Evolutionary conservation across 1,140 invertebrate species (phyloP).

Genomic region (Nomia melanderi): DNA sequence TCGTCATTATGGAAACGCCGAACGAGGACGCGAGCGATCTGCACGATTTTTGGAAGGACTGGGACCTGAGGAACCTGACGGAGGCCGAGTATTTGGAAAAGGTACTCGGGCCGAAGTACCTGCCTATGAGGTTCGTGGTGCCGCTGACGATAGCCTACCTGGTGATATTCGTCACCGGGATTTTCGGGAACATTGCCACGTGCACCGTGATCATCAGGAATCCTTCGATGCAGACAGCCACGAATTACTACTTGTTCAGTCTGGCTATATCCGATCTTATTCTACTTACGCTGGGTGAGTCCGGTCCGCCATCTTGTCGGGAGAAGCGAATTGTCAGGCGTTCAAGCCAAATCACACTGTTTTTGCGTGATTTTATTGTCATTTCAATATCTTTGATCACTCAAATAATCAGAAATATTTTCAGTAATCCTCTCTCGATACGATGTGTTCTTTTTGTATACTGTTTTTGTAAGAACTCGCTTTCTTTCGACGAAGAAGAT

Average conservation of each 20-base stretch:
- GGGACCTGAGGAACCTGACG: conserved; percentile 67
- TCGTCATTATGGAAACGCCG: conserved; percentile 26
- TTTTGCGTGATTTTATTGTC: too few relatives aligned
- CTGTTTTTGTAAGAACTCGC: too few relatives aligned
- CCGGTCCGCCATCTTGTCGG: too few relatives aligned
- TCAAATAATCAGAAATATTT: too few relatives aligned
- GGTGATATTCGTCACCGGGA: conserved; percentile 91
- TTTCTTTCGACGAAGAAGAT: too few relatives aligned
- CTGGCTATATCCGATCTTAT: conserved; percentile 89
- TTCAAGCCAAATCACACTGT: too few relatives aligned
- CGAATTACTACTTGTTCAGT: conserved; percentile 97
- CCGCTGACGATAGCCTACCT: conserved; percentile 89
- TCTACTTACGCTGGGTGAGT: conserved; percentile 87
- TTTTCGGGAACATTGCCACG: conserved; percentile 93
- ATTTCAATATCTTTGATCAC: too few relatives aligned
- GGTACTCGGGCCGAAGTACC: conserved; percentile 77
- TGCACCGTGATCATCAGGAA: conserved; percentile 94
- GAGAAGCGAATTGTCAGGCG: too few relatives aligned
- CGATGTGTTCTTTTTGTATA: too few relatives aligned
- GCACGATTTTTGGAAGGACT: conserved; percentile 52
- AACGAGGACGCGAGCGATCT: conserved; percentile 3
- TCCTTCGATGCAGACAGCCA: conserved; percentile 90
- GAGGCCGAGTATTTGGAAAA: conserved; percentile 74
- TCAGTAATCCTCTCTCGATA: too few relatives aligned
- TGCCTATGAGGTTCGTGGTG: conserved; percentile 78